Percentiles rank a stretch among this genome's conserved stretches.
These are phyloP conservation scores for Melitaea cinxia DNA, from an alignment of 1,140 invertebrate species.

Conservation along the genomic window DNA sequence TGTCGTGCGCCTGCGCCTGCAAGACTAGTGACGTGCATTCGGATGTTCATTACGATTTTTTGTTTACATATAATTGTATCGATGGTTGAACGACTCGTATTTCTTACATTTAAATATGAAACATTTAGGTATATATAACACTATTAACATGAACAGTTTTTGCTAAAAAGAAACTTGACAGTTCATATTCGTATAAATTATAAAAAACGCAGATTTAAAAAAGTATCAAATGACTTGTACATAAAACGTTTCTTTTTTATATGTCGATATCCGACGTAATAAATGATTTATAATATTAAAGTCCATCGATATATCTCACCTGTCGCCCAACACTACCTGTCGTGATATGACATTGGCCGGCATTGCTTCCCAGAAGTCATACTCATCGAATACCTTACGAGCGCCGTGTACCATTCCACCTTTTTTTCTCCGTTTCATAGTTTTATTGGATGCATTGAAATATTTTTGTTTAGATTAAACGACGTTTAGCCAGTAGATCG, in stretches of 20 bases:
- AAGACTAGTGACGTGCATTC: constrained; percentile 36
- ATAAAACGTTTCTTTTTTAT: no score
- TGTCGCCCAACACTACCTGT: constrained; percentile 54
- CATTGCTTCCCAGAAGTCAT: constrained; percentile 76
- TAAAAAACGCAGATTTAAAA: no score
- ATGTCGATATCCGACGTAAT: no score
- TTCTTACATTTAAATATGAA: not conserved
- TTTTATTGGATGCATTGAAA: constrained; percentile 79
- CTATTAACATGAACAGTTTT: no score
- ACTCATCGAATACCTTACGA: constrained; percentile 76
- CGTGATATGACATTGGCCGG: constrained; percentile 77
- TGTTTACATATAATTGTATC: constrained; percentile 4
- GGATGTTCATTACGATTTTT: constrained; percentile 33
- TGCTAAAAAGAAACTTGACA: not conserved
- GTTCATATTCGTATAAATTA: no score
- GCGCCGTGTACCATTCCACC: constrained; percentile 60
- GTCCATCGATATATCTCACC: constrained; percentile 51
- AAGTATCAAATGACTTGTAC: no score
- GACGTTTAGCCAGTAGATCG: constrained; percentile 71
- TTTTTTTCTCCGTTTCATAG: constrained; percentile 70
- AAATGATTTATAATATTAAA: not conserved
- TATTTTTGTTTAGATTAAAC: constrained; percentile 81
- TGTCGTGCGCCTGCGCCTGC: constrained; percentile 76
- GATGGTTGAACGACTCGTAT: not conserved
- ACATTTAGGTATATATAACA: no score